Base-by-base conservation (phyloP, 2,113 vertebrate genomes). In the Epinephelus moara region DNA sequence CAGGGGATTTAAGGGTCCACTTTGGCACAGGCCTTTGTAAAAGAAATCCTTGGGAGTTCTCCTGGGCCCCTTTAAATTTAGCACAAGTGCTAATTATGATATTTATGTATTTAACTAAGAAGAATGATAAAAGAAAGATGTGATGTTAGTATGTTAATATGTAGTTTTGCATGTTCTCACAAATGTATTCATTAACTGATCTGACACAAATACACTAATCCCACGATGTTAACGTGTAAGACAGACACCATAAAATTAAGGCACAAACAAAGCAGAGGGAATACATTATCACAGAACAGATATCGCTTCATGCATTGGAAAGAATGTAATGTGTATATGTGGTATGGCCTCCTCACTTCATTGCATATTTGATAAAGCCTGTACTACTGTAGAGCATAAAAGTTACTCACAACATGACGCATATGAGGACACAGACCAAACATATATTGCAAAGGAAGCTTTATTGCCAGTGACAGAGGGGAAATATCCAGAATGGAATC, bases 21-120 rank as follows among this genome's bases (percentile, higher is more conserved):
- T 95, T 94, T 93, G 94, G 94, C 92, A 95, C 92, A 85, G 93
- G 91, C 91, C 91, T 96, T 95, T 96, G 94, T 92, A 93, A 95
- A 88, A 96, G 94, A 89, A 92, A 94, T 96, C 95, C 95, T 93
- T 95, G 94, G 11, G 94, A 96, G 93, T 95, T 96, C 95, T 95
- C 95, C 93, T 94, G 93, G 91, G 93, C 93, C 94, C 96, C 96
- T 96, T 6, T 97, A 95, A 90, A 95, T 96, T 96, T 90, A 55
- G 52, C 66, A 71, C 12, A n/a, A 40, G 33, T n/a, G 11, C n/a
- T n/a, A 68, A 45, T 81, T 45, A 53, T 68, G 37, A 25, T 50
- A 56, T 53, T 21, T n/a, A 72, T 5, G 21, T 19, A 40, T 30
- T 30, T 12, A 11, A 2, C 33, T 19, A 49, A 12, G 42, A 50